These are phyloP conservation scores for Drosophila ercepeae DNA, from an alignment of 1,140 invertebrate species.

Conservation along the genomic window DNA sequence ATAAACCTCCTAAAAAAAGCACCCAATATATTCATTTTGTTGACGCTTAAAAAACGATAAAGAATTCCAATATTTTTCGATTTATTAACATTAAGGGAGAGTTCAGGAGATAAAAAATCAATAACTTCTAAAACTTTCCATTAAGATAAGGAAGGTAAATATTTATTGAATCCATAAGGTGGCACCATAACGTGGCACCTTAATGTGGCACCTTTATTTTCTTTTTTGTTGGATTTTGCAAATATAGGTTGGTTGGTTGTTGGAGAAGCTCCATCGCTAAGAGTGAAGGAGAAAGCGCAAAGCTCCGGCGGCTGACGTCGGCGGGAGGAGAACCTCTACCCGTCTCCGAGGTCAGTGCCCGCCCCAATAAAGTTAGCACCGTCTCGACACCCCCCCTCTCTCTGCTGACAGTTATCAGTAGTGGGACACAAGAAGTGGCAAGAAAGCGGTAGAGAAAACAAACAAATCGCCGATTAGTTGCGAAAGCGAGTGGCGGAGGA, in stretches of 20 bases:
- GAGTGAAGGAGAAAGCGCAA: constrained; percentile 32
- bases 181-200: too few species aligned
- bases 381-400: too few species aligned
- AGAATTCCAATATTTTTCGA: too few species aligned
- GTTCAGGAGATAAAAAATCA: too few species aligned
- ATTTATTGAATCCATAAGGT: too few species aligned
- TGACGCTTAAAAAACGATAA: too few species aligned
- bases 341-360: constrained; percentile 31
- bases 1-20: too few species aligned
- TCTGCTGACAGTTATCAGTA: constrained; percentile 18
- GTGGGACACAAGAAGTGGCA: constrained; percentile 6
- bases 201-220: not conserved
- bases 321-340: constrained; percentile 7
- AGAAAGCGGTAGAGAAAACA: constrained; percentile 3
- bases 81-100: too few species aligned
- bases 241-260: not conserved
- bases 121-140: too few species aligned
- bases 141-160: too few species aligned
- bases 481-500: not conserved
- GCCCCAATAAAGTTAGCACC: constrained; percentile 25
- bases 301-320: constrained; percentile 18
- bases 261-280: too few species aligned
- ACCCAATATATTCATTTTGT: too few species aligned
- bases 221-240: not conserved
- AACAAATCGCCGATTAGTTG: constrained; percentile 3